Evolutionary conservation across 92 coral and sea anemone genomes (phyloP).

Genomic region (Palythoa caribaeorum): DNA sequence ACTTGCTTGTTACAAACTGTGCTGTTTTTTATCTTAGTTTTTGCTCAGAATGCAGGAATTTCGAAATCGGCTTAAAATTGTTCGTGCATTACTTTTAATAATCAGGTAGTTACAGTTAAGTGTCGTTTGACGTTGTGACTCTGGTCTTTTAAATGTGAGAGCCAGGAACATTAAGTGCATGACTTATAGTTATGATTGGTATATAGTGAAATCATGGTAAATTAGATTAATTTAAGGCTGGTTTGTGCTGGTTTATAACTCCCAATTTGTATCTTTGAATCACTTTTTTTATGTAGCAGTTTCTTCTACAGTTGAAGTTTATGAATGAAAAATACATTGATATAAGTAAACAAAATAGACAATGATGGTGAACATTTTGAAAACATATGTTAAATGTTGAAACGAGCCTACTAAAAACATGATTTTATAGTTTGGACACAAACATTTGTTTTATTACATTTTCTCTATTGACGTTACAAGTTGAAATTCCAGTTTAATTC

Average conservation of each 20-base stretch:
- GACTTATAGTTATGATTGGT: too few relatives aligned
- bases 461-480: background rate
- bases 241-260: too few relatives aligned
- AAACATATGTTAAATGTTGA: background rate
- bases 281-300: too few relatives aligned
- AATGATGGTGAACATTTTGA: background rate
- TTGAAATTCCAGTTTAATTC: too few relatives aligned
- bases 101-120: background rate
- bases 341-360: background rate
- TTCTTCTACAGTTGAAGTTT: background rate
- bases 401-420: background rate
- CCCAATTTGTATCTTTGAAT: too few relatives aligned
- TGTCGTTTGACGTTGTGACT: background rate
- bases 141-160: background rate
- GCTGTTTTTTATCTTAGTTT: background rate
- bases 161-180: background rate
- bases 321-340: background rate
- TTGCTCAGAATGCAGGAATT: background rate
- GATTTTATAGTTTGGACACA: background rate
- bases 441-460: background rate
- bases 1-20: background rate
- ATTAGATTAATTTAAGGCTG: too few relatives aligned
- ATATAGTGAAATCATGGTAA: too few relatives aligned
- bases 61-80: background rate
- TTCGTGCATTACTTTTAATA: background rate